phyloP scores from a whole-genome alignment of 2,888 invertebrate species.

The Penaeus monodon region DNA sequence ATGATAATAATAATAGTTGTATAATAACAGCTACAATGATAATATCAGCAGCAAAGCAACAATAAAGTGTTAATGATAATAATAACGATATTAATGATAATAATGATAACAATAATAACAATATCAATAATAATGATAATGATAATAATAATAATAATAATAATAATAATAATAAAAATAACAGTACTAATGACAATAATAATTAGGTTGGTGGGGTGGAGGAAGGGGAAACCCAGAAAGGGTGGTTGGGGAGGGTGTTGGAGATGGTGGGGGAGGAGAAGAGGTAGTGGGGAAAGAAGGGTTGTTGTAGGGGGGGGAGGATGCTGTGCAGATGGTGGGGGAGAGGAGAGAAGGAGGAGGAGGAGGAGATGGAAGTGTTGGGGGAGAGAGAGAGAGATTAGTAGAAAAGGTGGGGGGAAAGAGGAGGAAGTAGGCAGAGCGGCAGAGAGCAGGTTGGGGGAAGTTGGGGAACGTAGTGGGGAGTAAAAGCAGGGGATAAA shows the following conservation, averaged over 20 bases:
- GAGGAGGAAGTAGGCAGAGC: not conserved
- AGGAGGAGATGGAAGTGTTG: not conserved
- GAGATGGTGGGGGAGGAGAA: not conserved
- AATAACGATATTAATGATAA: too few relatives aligned
- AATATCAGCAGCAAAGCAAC: too few relatives aligned
- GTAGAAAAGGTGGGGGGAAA: not conserved
- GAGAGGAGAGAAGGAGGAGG: not conserved
- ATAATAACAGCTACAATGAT: too few relatives aligned
- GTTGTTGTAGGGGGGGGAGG: not conserved
- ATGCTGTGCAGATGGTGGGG: not conserved
- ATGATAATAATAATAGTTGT: too few relatives aligned
- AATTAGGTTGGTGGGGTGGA: not conserved
- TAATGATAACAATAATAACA: too few relatives aligned
- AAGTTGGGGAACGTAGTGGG: too few relatives aligned
- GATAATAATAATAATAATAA: too few relatives aligned
- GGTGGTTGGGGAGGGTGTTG: slow-evolving; percentile 41
- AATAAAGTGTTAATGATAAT: too few relatives aligned
- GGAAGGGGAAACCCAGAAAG: slow-evolving; percentile 63
- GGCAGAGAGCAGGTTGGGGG: not conserved
- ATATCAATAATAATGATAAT: too few relatives aligned
- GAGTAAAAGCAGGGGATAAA: not conserved
- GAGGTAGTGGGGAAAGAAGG: not conserved
- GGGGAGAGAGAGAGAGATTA: too few relatives aligned
- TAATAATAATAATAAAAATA: too few relatives aligned
- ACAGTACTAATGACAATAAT: too few relatives aligned